Evolutionary conservation across 1,140 invertebrate genomes (phyloP).

Genomic region (Meloidogyne hapla): DNA sequence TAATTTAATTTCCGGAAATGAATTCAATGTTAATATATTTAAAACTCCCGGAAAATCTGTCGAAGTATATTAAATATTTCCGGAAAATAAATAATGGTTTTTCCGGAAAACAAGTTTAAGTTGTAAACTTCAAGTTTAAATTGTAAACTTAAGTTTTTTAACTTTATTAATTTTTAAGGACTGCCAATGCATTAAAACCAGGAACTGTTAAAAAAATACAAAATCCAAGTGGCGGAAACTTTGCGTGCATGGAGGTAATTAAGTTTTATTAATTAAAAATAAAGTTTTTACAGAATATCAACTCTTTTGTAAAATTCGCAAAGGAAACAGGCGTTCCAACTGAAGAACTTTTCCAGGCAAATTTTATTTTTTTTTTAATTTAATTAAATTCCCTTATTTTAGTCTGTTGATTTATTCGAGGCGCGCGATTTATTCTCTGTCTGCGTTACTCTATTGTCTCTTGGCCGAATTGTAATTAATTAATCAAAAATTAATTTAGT

Average conservation of each 20-base stretch:
- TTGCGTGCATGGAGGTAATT: slow-evolving; percentile 75
- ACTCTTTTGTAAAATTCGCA: slow-evolving; percentile 82
- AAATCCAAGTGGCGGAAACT: slow-evolving; percentile 75
- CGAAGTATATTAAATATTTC: too few species aligned
- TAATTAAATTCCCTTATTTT: background rate
- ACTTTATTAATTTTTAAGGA: slow-evolving; percentile 40
- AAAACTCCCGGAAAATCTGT: too few species aligned
- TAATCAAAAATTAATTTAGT: slow-evolving; percentile 22
- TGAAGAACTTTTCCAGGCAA: slow-evolving; percentile 84
- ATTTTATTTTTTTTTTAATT: slow-evolving; percentile 56
- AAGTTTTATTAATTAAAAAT: background rate
- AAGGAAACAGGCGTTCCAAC: slow-evolving; percentile 84
- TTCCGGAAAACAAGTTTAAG: too few species aligned
- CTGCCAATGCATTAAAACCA: slow-evolving; percentile 66
- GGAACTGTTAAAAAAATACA: slow-evolving; percentile 83
- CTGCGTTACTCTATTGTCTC: slow-evolving; percentile 85
- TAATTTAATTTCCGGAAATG: too few species aligned
- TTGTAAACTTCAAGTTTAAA: background rate
- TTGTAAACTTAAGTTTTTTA: background rate
- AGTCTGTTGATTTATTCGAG: slow-evolving; percentile 68
- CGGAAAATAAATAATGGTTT: too few species aligned
- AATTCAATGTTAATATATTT: too few species aligned
- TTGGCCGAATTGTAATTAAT: slow-evolving; percentile 82
- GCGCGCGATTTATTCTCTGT: slow-evolving; percentile 91
- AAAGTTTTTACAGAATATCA: slow-evolving; percentile 84